Percentiles rank a stretch among this genome's conserved stretches.
These are phyloP conservation scores for Drosophila kurseongensis DNA, from an alignment of 1,140 invertebrate genomes.

Conservation along the genomic window DNA sequence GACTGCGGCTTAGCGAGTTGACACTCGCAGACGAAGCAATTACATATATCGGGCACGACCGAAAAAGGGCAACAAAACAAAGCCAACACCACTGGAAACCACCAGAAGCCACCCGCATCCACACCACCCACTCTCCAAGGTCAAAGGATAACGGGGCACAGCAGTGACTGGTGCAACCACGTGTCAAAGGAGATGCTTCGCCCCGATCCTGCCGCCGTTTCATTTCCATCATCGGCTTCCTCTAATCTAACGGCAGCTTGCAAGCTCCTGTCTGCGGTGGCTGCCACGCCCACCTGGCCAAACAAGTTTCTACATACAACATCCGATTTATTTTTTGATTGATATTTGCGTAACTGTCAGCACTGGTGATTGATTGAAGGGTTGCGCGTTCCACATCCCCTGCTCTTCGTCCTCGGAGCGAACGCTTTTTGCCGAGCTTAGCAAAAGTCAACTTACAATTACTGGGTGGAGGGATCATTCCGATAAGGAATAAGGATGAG, in stretches of 20 bases:
- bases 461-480: conserved; percentile 7
- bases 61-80: conserved; percentile 1
- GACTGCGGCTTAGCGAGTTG: conserved; percentile 11
- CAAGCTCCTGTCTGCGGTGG: conserved; percentile 28
- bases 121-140: conserved; percentile 19
- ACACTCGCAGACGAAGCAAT: conserved; percentile 23
- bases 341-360: conserved; percentile 80
- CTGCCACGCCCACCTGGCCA: conserved; percentile 58
- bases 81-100: background rate
- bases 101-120: too few relatives aligned
- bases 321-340: conserved; percentile 80
- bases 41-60: conserved; percentile 2
- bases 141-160: conserved; percentile 23
- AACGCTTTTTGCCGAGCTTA: conserved; percentile 38
- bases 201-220: conserved; percentile 4
- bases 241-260: conserved; percentile 37
- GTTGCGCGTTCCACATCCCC: conserved; percentile 36
- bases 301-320: conserved; percentile 74
- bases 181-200: conserved; percentile 28
- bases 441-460: conserved; percentile 62
- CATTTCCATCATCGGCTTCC: conserved; percentile 21
- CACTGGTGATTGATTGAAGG: conserved; percentile 77
- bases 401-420: background rate
- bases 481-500: background rate
- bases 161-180: conserved; percentile 23